phyloP scores from a whole-genome alignment of 2,113 vertebrate genomes.

The Pitta sordida region DNA sequence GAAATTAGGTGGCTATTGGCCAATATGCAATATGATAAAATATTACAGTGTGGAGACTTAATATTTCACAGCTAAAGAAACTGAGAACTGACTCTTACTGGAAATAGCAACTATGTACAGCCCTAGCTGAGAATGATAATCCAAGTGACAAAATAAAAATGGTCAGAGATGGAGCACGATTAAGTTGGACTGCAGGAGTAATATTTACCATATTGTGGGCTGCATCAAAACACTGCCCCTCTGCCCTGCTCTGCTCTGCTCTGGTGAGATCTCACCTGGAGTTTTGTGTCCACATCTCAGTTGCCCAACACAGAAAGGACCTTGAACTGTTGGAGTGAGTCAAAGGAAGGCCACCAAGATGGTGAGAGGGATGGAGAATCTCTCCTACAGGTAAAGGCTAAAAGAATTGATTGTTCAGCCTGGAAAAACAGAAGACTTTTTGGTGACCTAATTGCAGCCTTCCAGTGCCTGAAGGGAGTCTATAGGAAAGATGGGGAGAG shows the following conservation, averaged over 20 bases:
- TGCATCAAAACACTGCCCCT: neutral
- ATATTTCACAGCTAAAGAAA: conserved; percentile 48
- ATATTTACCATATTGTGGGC: neutral
- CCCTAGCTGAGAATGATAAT: neutral
- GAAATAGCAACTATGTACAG: neutral
- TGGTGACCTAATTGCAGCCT: neutral
- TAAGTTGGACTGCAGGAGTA: neutral
- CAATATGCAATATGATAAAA: conserved; percentile 45
- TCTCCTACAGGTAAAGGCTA: too few relatives aligned
- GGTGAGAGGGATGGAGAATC: too few relatives aligned
- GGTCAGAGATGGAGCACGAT: neutral
- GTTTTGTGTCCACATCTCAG: neutral
- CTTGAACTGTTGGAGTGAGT: neutral
- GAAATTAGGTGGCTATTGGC: conserved; percentile 49
- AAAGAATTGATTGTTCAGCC: neutral
- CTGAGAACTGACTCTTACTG: neutral
- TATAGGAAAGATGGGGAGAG: neutral
- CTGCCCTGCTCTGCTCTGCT: neutral
- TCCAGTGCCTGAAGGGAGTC: neutral
- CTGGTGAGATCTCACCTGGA: neutral
- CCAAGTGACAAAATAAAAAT: neutral
- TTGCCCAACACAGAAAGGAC: neutral
- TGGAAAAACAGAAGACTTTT: neutral
- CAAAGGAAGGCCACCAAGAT: neutral
- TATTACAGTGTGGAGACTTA: conserved; percentile 17